Conservation (phyloP, 2,113 vertebrate genomes). For the Picathartes gymnocephalus region DNA sequence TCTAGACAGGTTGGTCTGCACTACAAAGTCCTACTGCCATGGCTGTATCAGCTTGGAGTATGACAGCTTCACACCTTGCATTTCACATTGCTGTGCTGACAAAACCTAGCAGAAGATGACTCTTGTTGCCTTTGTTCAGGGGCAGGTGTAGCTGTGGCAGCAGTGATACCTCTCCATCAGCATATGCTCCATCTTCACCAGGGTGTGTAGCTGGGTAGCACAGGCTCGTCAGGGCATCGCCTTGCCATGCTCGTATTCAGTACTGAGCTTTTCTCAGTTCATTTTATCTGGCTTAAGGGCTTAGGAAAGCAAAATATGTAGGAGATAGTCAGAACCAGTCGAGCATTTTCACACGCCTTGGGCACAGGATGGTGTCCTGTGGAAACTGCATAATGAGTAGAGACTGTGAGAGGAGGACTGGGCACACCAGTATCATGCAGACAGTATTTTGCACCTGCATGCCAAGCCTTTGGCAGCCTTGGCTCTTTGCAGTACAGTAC, state of each 20-base stretch:
- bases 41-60: not conserved
- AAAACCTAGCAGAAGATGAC: constrained; percentile 20
- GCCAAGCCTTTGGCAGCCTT: not conserved
- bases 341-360: not conserved
- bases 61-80: constrained; percentile 23
- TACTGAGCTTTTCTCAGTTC: not conserved
- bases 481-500: not conserved
- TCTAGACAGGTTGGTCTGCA: constrained; percentile 21
- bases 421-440: not conserved
- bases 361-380: not conserved
- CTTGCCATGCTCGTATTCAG: not conserved
- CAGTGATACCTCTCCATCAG: not conserved
- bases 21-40: not conserved
- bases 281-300: not conserved
- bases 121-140: not conserved
- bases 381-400: not conserved
- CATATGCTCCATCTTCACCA: not conserved
- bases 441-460: not conserved
- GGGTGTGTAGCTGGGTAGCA: not conserved
- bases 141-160: not conserved
- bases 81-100: constrained; percentile 37
- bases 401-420: not conserved
- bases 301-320: not conserved
- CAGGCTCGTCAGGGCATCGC: fast-evolving
- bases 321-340: not conserved